Conservation (phyloP, 2,113 vertebrate species). For the Mastomys coucha region DNA sequence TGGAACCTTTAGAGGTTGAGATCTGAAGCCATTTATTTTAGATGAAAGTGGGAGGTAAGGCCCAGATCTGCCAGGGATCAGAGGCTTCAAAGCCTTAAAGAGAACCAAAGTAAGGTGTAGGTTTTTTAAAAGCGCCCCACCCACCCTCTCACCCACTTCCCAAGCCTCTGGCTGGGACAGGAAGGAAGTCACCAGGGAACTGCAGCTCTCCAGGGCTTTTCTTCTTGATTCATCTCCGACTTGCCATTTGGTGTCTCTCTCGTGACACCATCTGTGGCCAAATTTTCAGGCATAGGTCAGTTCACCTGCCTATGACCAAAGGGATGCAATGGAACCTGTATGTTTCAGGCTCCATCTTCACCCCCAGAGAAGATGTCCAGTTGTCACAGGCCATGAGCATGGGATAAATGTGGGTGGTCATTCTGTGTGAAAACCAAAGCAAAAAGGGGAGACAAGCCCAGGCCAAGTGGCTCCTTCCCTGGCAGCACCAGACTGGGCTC, state of each 20-base stretch:
- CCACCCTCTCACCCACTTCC: not conserved
- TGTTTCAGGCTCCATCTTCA: not conserved
- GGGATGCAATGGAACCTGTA: too few species aligned
- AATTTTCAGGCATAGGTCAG: not conserved
- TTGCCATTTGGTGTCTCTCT: not conserved
- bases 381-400: too few species aligned
- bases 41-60: not conserved
- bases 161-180: not conserved
- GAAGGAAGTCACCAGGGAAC: not conserved
- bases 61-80: not conserved
- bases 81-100: conserved; percentile 23
- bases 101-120: not conserved
- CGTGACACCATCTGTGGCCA: not conserved
- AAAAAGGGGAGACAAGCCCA: not conserved
- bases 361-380: not conserved
- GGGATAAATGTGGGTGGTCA: not conserved
- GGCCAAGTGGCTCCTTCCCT: not conserved
- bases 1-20: not conserved
- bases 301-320: not conserved
- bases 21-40: not conserved
- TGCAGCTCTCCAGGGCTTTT: not conserved
- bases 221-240: not conserved
- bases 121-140: not conserved
- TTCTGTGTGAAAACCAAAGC: not conserved
- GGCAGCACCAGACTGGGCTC: not conserved